Evolutionary conservation across 2,797 vertebrate species (phyloP).

Genomic region (Oreortyx pictus): DNA sequence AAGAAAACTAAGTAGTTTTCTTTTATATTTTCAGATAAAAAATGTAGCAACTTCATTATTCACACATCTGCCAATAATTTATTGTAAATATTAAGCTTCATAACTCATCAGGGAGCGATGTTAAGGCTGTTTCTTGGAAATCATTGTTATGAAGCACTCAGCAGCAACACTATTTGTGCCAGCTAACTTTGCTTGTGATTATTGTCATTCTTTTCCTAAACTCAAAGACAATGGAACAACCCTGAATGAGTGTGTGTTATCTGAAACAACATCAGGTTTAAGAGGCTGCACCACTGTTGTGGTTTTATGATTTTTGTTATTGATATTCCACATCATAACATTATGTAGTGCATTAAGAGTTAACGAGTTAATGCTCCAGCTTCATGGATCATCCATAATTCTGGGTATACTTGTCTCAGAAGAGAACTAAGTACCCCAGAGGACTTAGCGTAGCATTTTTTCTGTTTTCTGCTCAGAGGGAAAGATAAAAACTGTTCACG

Average conservation of each 20-base stretch:
- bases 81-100: slow-evolving; percentile 7
- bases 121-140: not conserved
- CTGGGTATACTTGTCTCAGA: too few relatives aligned
- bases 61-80: slow-evolving; percentile 51
- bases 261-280: not conserved
- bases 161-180: not conserved
- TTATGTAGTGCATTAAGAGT: too few relatives aligned
- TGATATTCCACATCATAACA: too few relatives aligned
- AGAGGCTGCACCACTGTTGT: not conserved
- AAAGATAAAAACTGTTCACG: too few relatives aligned
- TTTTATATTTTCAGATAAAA: slow-evolving; percentile 29
- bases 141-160: not conserved
- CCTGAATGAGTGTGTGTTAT: not conserved
- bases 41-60: not conserved
- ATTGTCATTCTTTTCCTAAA: not conserved
- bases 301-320: too few relatives aligned
- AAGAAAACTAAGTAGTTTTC: not conserved
- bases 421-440: too few relatives aligned
- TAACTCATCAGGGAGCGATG: not conserved
- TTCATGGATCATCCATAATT: too few relatives aligned
- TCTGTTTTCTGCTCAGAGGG: too few relatives aligned
- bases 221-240: not conserved
- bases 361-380: too few relatives aligned
- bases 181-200: not conserved
- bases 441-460: too few relatives aligned